Evolutionary conservation across 2,888 invertebrate species (phyloP).

Genomic region (Campoplex capitator): DNA sequence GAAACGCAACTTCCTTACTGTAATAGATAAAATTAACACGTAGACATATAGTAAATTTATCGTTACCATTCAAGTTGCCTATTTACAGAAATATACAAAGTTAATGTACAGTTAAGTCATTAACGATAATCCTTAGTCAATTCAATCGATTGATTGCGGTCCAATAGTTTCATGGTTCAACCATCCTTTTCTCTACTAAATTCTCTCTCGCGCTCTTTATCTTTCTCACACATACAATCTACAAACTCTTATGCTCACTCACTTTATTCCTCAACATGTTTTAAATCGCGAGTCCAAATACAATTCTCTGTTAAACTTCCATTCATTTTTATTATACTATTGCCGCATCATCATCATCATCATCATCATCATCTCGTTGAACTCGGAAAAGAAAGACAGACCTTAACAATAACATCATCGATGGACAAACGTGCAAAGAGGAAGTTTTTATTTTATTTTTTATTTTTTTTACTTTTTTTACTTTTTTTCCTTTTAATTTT

Average conservation of each 20-base stretch:
- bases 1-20: slow-evolving; percentile 72
- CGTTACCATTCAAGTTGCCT: slow-evolving; percentile 72
- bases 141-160: slow-evolving; percentile 68
- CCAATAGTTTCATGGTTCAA: slow-evolving; percentile 45
- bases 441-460: slow-evolving; percentile 51
- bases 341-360: slow-evolving; percentile 28
- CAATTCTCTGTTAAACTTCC: slow-evolving; percentile 40
- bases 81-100: slow-evolving; percentile 76
- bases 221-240: slow-evolving; percentile 48
- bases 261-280: slow-evolving; percentile 46
- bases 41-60: slow-evolving; percentile 74
- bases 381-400: slow-evolving; percentile 64
- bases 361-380: slow-evolving; percentile 44
- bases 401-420: slow-evolving; percentile 68
- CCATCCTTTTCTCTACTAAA: slow-evolving; percentile 40
- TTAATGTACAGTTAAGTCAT: slow-evolving; percentile 74
- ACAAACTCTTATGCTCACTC: slow-evolving; percentile 45
- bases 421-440: slow-evolving; percentile 69
- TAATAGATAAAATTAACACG: slow-evolving; percentile 73
- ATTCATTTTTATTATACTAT: slow-evolving; percentile 46
- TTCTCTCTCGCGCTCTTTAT: slow-evolving; percentile 22
- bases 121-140: slow-evolving; percentile 72
- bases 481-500: slow-evolving; percentile 36
- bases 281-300: slow-evolving; percentile 50
- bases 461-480: slow-evolving; percentile 6